phyloP scores from a whole-genome alignment of 1,140 invertebrate species.

The Orchesella cincta region DNA sequence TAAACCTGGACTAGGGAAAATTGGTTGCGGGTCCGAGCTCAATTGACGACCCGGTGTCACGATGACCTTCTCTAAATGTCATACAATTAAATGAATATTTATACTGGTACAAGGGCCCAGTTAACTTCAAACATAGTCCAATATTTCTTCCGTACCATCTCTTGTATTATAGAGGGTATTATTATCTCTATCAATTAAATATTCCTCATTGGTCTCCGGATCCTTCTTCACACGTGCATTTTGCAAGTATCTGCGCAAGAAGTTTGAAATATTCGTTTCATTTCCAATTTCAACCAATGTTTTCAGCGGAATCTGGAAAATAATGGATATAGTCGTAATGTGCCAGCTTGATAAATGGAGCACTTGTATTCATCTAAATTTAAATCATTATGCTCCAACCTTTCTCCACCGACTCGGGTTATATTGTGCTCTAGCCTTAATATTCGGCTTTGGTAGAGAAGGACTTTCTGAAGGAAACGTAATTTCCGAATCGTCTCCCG shows the following conservation, averaged over 20 bases:
- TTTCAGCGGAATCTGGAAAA: conserved; percentile 2
- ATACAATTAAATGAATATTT: not conserved
- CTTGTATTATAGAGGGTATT: not conserved
- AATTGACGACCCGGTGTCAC: no score
- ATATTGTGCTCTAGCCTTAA: not conserved
- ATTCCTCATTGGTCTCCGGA: not conserved
- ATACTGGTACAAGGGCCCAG: not conserved
- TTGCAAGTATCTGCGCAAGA: not conserved
- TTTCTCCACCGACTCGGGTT: not conserved
- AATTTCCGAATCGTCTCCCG: not conserved
- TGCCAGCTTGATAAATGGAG: not conserved
- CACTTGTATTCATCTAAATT: not conserved
- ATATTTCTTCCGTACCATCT: conserved; percentile 9
- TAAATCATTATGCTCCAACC: not conserved
- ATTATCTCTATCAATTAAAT: not conserved
- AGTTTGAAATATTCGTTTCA: not conserved
- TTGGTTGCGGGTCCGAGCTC: no score
- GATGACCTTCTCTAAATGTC: not conserved
- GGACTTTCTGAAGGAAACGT: not conserved
- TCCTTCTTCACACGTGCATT: not conserved
- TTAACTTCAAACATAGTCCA: no score
- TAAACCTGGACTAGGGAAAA: no score
- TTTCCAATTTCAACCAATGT: not conserved
- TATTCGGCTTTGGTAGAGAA: not conserved
- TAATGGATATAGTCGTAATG: not conserved